Percentiles rank a stretch among this genome's conserved stretches.
phyloP scores from a whole-genome alignment of 2,797 vertebrate genomes.

The Euphonia xanthogaster region DNA sequence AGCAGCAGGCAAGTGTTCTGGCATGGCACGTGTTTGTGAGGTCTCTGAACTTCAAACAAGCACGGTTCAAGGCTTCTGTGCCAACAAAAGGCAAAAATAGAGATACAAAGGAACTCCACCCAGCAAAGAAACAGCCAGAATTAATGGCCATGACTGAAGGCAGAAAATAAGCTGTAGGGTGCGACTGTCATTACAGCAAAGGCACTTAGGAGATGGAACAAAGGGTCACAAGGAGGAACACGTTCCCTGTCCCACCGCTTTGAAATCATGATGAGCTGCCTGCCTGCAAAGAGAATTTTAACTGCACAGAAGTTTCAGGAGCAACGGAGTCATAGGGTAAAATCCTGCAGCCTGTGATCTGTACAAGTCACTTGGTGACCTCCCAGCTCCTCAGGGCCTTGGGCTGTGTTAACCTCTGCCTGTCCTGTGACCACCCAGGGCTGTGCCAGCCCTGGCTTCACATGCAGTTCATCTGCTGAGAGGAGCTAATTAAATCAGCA shows the following conservation, averaged over 20 bases:
- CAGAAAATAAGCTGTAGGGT: constrained; percentile 41
- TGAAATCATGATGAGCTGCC: neutral
- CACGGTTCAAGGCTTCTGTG: neutral
- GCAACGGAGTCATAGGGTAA: neutral
- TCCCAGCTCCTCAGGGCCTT: neutral
- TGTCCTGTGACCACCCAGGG: neutral
- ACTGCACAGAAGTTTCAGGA: neutral
- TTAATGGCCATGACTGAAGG: neutral
- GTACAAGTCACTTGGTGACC: neutral
- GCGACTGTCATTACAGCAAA: neutral
- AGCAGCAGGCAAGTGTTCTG: neutral
- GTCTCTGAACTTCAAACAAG: neutral
- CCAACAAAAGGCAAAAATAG: neutral
- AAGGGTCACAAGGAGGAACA: constrained; percentile 45
- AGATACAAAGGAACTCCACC: constrained; percentile 23
- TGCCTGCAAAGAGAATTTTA: constrained; percentile 18
- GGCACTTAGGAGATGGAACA: constrained; percentile 23
- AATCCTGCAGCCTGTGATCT: neutral
- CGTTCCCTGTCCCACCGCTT: neutral
- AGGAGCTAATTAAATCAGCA: constrained; percentile 9
- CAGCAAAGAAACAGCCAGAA: constrained; percentile 7
- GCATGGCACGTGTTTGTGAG: neutral
- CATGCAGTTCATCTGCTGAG: neutral
- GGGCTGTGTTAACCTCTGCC: neutral
- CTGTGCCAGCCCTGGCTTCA: neutral